A percentile compares a stretch with the other conserved stretches of the same genome.
Conservation (phyloP, 1,140 invertebrate genomes). For the Theocolax elegans region DNA sequence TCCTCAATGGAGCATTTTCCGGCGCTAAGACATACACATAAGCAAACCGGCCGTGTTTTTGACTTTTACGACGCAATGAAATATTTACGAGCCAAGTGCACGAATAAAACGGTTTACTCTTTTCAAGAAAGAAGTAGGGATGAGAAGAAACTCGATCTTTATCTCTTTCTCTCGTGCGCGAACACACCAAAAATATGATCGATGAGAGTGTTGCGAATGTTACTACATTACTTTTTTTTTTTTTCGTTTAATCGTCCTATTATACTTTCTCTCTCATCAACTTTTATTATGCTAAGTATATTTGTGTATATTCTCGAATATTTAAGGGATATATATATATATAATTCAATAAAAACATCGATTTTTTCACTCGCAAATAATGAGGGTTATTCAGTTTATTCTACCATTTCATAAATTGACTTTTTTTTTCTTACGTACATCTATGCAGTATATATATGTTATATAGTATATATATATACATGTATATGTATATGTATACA, state of each 20-base stretch:
- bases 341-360: slow-evolving; percentile 32
- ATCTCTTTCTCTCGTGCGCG: slow-evolving; percentile 1
- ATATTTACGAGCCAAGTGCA: slow-evolving; percentile 36
- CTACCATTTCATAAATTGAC: background rate
- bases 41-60: background rate
- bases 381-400: background rate
- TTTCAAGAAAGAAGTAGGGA: no score
- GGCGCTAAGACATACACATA: background rate
- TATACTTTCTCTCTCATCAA: slow-evolving; percentile 5
- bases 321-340: slow-evolving; percentile 6
- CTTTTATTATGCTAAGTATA: slow-evolving; percentile 23
- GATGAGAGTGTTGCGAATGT: slow-evolving; percentile 2
- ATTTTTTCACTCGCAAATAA: slow-evolving; percentile 19
- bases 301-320: slow-evolving; percentile 9
- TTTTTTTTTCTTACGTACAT: no score
- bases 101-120: slow-evolving; percentile 23
- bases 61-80: slow-evolving; percentile 31
- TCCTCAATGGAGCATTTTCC: slow-evolving; percentile 16
- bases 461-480: no score
- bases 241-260: no score
- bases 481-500: no score
- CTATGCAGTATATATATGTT: no score
- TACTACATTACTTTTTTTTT: no score
- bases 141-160: background rate
- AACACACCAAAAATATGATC: no score